These are phyloP conservation scores for Lepidurus arcticus DNA, from an alignment of 1,140 invertebrate genomes.

Conservation along the genomic window DNA sequence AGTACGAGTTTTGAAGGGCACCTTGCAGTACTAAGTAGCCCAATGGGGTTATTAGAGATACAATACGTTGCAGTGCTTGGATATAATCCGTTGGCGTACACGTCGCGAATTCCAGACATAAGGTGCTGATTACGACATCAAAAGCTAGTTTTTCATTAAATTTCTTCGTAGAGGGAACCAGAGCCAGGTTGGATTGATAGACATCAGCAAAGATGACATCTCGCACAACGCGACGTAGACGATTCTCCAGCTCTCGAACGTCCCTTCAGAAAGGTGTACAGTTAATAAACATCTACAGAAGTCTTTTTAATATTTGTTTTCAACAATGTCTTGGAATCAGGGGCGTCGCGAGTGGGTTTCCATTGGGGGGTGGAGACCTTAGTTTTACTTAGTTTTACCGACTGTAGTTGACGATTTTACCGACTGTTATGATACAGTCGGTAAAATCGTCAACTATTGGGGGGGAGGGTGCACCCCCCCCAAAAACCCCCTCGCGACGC, in stretches of 20 bases:
- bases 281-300: neutral
- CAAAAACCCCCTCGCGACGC: too few relatives aligned
- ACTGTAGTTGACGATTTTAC: too few relatives aligned
- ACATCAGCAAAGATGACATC: constrained; percentile 24
- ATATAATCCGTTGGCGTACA: neutral
- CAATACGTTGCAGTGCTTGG: constrained; percentile 1
- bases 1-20: constrained; percentile 24
- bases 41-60: neutral
- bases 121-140: constrained; percentile 23
- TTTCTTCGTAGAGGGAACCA: neutral
- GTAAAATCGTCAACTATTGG: too few relatives aligned
- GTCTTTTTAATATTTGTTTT: neutral
- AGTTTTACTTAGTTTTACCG: too few relatives aligned
- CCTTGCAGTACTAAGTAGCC: constrained; percentile 26
- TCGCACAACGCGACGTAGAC: constrained; percentile 22
- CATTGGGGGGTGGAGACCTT: too few relatives aligned
- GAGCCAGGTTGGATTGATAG: constrained; percentile 5
- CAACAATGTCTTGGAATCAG: neutral
- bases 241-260: constrained; percentile 7
- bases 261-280: neutral
- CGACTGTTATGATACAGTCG: too few relatives aligned
- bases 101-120: constrained; percentile 29
- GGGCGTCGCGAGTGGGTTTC: too few relatives aligned
- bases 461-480: too few relatives aligned
- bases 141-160: neutral